Conservation (phyloP, 2,888 invertebrate genomes). For the Aphidius colemani region DNA sequence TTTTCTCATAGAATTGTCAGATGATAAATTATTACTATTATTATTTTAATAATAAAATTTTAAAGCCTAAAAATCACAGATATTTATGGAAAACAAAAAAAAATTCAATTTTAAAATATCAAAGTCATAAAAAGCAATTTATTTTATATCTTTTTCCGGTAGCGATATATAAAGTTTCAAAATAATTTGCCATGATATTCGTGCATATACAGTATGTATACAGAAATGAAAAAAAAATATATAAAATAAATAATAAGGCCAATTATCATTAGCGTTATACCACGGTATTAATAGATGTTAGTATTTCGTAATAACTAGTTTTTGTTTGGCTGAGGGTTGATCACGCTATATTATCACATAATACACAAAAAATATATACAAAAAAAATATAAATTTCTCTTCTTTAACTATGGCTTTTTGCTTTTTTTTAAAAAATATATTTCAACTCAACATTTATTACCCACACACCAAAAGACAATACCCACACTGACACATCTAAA, state of each 20-base stretch:
- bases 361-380: neutral
- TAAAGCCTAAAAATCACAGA: conserved; percentile 10
- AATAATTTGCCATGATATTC: too few species aligned
- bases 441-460: too few species aligned
- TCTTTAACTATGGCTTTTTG: too few species aligned
- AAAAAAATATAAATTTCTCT: too few species aligned
- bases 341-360: conserved; percentile 20
- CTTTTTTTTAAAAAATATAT: too few species aligned
- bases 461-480: too few species aligned
- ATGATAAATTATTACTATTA: too few species aligned
- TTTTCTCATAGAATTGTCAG: neutral
- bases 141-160: neutral
- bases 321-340: neutral
- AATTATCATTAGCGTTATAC: conserved; percentile 13
- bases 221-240: neutral
- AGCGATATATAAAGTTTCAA: neutral
- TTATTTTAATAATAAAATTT: too few species aligned
- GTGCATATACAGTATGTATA: neutral
- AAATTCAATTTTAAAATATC: neutral
- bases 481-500: too few species aligned
- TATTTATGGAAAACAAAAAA: conserved; percentile 25
- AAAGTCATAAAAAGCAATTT: conserved; percentile 9
- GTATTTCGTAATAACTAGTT: conserved; percentile 13
- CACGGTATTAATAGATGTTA: conserved; percentile 4
- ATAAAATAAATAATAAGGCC: conserved; percentile 1